Conservation (phyloP, 2,113 vertebrate species). For the Vidua macroura region DNA sequence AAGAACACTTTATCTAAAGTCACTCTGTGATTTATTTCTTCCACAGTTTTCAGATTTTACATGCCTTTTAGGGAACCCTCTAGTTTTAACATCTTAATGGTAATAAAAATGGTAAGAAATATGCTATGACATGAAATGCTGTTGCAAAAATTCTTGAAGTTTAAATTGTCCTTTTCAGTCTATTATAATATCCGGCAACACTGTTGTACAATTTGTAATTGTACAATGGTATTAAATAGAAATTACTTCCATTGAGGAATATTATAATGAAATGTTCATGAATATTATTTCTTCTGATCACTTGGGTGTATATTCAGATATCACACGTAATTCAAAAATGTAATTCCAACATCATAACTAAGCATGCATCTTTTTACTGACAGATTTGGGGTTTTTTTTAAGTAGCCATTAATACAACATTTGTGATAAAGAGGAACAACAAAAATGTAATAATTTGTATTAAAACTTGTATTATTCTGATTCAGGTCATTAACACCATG, state of each 20-base stretch:
- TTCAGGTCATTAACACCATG: neutral
- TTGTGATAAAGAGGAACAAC: neutral
- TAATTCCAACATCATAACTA: neutral
- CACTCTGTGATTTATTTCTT: neutral
- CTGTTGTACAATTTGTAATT: neutral
- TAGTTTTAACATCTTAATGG: neutral
- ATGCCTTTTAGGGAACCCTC: neutral
- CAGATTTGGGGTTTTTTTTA: neutral
- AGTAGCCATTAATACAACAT: neutral
- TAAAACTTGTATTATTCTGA: neutral
- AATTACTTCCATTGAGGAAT: conserved; percentile 5
- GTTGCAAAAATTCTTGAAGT: neutral
- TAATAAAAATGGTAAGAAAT: conserved; percentile 14
- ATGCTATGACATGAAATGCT: neutral
- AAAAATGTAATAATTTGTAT: neutral
- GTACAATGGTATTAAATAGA: neutral
- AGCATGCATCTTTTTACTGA: neutral
- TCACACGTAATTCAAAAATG: neutral
- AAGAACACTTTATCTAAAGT: neutral
- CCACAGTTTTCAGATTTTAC: neutral
- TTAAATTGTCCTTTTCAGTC: conserved; percentile 7
- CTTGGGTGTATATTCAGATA: neutral
- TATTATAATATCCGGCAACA: neutral
- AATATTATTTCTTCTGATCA: neutral
- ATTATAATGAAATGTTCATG: neutral